Base-by-base conservation (phyloP, 2,888 invertebrate genomes). In the Sphaerophoria taeniata region DNA sequence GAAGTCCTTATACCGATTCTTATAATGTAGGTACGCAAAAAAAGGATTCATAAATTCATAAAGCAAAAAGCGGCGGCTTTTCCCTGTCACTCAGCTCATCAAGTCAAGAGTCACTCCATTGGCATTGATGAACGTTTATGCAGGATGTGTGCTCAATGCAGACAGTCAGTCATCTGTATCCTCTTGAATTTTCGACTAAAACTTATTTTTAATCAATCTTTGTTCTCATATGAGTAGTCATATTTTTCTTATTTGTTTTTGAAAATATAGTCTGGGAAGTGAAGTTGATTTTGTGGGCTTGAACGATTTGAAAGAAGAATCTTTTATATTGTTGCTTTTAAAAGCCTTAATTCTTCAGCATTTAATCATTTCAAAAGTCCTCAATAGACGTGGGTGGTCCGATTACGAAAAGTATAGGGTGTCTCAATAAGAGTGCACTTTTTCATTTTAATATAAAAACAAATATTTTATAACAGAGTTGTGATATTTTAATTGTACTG, bases 131-230 rank as follows among this genome's bases (percentile, higher is more conserved):
- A 24, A 9, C 14, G 53, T 45, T n/a, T 49, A 39, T 67, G 33
- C 85, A 85, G 85, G 85, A 85, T 85, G 76, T 73, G 70, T 76
- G 85, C 81, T 73, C 58, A 73, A 39, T 85, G 70, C 56, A 73
- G 69, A 56, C 69, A 75, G 63, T 73, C 81, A 85, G 76, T 85
- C 84, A 85, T 85, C 84, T 85, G 85, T 85, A 65, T 85, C 85
- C 85, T 85, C 85, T 85, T 85, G 73, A 85, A 7, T 67, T 72
- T 67, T 65, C 39, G 63, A 63, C 71, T 51, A 24, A 45, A 49
- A 45, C 14, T 67, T 45, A 39, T 39, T 31, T 43, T 67, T 14
- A 43, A 16, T 53, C 11, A 16, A 16, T 6, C 3, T 4, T n/a
- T n/a, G n/a, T n/a, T n/a, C n/a, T n/a, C n/a, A n/a, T n/a, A n/a